Percentiles rank a stretch among this genome's conserved stretches.
Evolutionary conservation across 2,888 invertebrate genomes (phyloP).

Genomic region (Morinoia aosen): DNA sequence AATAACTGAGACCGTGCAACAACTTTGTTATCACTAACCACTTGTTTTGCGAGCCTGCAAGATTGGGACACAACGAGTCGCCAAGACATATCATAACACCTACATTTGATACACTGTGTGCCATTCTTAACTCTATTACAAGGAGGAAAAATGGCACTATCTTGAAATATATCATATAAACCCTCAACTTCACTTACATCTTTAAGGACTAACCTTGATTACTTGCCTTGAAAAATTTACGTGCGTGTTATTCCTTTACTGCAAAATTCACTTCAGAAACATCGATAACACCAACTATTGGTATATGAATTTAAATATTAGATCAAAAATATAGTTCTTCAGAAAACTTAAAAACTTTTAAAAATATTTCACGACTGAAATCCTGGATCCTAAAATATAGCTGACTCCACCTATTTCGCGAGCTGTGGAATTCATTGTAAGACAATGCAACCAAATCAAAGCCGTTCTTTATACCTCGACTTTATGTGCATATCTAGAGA

Average conservation of each 20-base stretch:
- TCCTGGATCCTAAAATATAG: neutral
- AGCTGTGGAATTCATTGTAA: neutral
- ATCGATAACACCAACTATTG: neutral
- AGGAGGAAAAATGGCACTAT: no score
- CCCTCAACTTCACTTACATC: neutral
- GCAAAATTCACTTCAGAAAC: neutral
- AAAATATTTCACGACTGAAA: neutral
- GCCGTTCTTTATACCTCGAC: neutral
- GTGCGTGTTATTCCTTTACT: neutral
- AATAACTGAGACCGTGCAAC: no score
- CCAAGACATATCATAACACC: no score
- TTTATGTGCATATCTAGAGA: neutral
- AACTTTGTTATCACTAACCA: no score
- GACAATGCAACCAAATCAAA: neutral
- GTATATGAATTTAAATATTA: neutral
- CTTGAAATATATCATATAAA: neutral
- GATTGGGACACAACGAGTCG: no score
- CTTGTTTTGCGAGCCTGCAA: no score
- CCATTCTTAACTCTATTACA: no score
- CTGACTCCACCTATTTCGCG: neutral
- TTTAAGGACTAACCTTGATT: neutral
- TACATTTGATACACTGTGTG: no score
- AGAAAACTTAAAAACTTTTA: neutral
- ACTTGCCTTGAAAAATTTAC: neutral
- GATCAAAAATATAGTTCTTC: neutral